These are phyloP conservation scores for Rhyacophila evoluta DNA, from an alignment of 2,888 invertebrate species.

Conservation along the genomic window DNA sequence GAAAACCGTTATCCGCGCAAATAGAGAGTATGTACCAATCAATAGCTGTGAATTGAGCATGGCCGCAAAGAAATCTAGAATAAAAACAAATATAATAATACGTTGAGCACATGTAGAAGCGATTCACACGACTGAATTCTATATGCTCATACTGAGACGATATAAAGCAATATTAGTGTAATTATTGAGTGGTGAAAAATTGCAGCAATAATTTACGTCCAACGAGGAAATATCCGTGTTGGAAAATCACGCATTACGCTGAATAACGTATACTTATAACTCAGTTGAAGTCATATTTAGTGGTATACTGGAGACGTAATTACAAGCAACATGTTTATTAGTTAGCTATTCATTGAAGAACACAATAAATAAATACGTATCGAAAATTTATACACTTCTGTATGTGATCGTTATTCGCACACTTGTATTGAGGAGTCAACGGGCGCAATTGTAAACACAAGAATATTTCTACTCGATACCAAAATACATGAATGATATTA, in stretches of 20 bases:
- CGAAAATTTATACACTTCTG: too few relatives aligned
- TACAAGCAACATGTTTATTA: too few relatives aligned
- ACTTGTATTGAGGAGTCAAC: too few relatives aligned
- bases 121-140: conserved; percentile 7
- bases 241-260: neutral
- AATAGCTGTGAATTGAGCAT: conserved; percentile 14
- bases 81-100: conserved; percentile 1
- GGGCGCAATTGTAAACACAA: too few relatives aligned
- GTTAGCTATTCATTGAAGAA: too few relatives aligned
- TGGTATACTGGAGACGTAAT: neutral
- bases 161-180: neutral
- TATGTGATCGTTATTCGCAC: too few relatives aligned
- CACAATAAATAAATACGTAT: too few relatives aligned
- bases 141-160: neutral
- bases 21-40: conserved; percentile 8
- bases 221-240: neutral
- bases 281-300: neutral
- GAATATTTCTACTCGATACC: too few relatives aligned
- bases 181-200: neutral
- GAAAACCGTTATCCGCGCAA: conserved; percentile 1
- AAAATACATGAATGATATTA: too few relatives aligned
- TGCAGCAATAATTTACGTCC: neutral
- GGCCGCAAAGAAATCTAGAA: conserved; percentile 12
- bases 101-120: neutral
- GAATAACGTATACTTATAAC: neutral